Percentiles rank a stretch among this genome's conserved stretches.
phyloP scores from a whole-genome alignment of 2,113 vertebrate species.

The Raja brachyura region DNA sequence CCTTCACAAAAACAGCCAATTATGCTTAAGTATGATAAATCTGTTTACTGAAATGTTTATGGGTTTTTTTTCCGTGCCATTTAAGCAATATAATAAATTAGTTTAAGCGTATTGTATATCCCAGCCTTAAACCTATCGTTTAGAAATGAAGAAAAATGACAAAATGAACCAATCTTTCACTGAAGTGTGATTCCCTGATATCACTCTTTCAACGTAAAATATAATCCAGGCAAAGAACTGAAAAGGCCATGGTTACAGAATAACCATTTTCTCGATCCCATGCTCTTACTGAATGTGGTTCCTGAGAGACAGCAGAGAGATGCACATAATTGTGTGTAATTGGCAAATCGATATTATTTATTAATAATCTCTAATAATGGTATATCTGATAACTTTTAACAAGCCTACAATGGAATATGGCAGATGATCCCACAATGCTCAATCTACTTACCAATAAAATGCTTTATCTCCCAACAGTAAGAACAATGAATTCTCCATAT shows the following conservation, averaged over 20 bases:
- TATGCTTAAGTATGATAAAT: constrained; percentile 3
- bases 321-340: not conserved
- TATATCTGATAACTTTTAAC: not conserved
- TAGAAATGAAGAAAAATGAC: not conserved
- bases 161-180: not conserved
- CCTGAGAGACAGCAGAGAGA: not conserved
- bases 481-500: no score
- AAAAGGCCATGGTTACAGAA: not conserved
- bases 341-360: not conserved
- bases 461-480: no score
- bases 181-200: not conserved
- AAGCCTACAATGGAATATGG: not conserved
- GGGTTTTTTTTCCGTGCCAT: not conserved
- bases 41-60: constrained; percentile 5
- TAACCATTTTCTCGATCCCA: not conserved
- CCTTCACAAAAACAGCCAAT: constrained; percentile 8
- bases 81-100: not conserved
- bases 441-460: not conserved
- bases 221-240: not conserved
- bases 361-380: not conserved
- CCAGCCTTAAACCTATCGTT: not conserved
- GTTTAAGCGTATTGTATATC: not conserved
- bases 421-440: not conserved
- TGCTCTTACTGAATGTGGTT: not conserved
- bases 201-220: not conserved